These are phyloP conservation scores for Philypnodon macrostomus DNA, from an alignment of 2,797 vertebrate genomes.

Conservation along the genomic window DNA sequence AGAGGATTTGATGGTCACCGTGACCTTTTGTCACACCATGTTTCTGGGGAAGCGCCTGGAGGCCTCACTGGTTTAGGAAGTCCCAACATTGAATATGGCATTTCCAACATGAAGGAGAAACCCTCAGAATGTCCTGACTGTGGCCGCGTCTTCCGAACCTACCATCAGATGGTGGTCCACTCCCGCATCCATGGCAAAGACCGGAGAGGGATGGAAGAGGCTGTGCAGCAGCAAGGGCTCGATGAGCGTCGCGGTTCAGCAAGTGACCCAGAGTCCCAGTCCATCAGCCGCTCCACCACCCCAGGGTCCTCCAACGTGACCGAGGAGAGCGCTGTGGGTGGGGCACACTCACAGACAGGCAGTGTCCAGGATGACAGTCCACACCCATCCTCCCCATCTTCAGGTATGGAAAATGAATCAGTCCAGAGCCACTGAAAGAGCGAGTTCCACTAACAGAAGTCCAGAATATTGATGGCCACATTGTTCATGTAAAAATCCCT, in stretches of 20 bases:
- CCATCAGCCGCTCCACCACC: constrained; percentile 97
- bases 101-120: constrained; percentile 89
- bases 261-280: constrained; percentile 97
- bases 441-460: too few relatives aligned
- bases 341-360: constrained; percentile 93
- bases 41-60: constrained; percentile 47
- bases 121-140: constrained; percentile 96
- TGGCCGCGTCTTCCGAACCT: constrained; percentile 94
- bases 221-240: constrained; percentile 79
- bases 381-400: constrained; percentile 95
- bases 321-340: constrained; percentile 92
- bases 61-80: constrained; percentile 70
- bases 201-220: constrained; percentile 86
- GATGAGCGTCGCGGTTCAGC: constrained; percentile 95
- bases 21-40: constrained; percentile 87
- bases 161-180: constrained; percentile 98
- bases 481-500: too few relatives aligned
- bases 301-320: constrained; percentile 97
- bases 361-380: constrained; percentile 98
- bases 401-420: constrained; percentile 80
- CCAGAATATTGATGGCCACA: too few relatives aligned
- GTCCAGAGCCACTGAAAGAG: too few relatives aligned
- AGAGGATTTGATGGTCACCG: constrained; percentile 86
- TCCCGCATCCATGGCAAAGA: constrained; percentile 95
- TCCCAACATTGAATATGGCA: constrained; percentile 88